Percentiles rank a stretch among this genome's conserved stretches.
Conservation (phyloP, 2,888 invertebrate genomes). For the Lepeophtheirus nordmannii region DNA sequence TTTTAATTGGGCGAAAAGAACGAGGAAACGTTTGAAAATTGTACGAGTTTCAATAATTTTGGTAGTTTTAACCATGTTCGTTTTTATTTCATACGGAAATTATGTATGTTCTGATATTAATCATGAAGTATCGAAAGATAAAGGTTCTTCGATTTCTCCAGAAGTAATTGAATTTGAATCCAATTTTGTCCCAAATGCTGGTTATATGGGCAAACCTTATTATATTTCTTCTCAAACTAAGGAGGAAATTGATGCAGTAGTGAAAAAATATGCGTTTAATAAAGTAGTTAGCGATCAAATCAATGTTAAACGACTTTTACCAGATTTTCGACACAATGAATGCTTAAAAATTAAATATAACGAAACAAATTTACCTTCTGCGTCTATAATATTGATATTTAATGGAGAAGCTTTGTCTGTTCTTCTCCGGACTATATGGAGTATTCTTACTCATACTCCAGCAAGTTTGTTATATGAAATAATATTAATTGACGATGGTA, state of each 20-base stretch:
- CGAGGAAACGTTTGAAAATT: no score
- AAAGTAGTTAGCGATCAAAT: constrained; percentile 73
- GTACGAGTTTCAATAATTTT: no score
- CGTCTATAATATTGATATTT: constrained; percentile 57
- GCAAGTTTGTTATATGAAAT: constrained; percentile 60
- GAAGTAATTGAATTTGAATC: no score
- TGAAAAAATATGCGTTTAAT: constrained; percentile 71
- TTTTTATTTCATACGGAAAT: no score
- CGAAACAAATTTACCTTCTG: constrained; percentile 6
- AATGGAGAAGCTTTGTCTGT: constrained; percentile 79
- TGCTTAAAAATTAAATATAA: constrained; percentile 10
- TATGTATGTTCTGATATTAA: no score
- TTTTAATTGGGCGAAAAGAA: no score
- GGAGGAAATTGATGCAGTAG: constrained; percentile 40
- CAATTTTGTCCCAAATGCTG: no score
- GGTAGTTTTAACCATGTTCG: no score
- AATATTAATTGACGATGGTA: constrained; percentile 42
- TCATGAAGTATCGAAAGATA: no score
- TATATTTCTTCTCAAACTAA: no score
- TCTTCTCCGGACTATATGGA: constrained; percentile 66
- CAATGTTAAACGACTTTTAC: constrained; percentile 60
- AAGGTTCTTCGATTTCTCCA: no score
- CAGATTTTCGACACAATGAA: constrained; percentile 42
- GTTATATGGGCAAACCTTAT: no score
- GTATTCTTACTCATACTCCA: constrained; percentile 60